phyloP scores from a whole-genome alignment of 2,113 vertebrate genomes.

The Zapus hudsonius region DNA sequence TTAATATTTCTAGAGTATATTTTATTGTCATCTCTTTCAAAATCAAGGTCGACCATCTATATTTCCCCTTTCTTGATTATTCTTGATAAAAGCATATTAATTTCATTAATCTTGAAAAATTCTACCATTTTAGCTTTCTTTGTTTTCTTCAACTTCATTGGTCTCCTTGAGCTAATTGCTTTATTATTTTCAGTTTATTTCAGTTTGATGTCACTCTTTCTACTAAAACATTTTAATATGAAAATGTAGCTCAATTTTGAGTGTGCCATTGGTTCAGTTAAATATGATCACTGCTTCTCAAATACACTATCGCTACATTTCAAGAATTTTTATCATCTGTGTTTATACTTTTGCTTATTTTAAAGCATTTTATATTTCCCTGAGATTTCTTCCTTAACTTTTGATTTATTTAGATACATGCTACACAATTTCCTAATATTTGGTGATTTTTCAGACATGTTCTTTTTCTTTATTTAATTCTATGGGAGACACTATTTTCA shows the following conservation, averaged over 20 bases:
- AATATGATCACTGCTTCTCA: neutral
- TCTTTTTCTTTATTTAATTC: neutral
- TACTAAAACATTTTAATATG: neutral
- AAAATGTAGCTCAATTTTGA: slow-evolving; percentile 28
- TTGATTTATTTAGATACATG: neutral
- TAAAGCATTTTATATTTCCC: slow-evolving; percentile 14
- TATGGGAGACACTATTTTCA: neutral
- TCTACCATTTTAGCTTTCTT: neutral
- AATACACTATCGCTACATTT: neutral
- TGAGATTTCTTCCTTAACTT: neutral
- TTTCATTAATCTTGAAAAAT: neutral
- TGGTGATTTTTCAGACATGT: neutral
- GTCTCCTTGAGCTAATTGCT: neutral
- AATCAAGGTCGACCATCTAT: neutral
- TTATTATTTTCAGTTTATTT: slow-evolving; percentile 25
- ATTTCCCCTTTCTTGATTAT: neutral
- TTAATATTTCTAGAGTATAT: neutral
- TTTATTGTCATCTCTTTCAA: neutral
- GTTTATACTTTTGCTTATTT: neutral
- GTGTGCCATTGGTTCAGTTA: neutral
- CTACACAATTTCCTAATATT: neutral
- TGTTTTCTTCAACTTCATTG: neutral
- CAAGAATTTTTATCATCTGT: neutral
- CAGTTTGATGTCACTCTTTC: neutral
- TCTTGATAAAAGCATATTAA: neutral